Conservation (phyloP, 2,797 vertebrate species). For the Rallus crepitans region DNA sequence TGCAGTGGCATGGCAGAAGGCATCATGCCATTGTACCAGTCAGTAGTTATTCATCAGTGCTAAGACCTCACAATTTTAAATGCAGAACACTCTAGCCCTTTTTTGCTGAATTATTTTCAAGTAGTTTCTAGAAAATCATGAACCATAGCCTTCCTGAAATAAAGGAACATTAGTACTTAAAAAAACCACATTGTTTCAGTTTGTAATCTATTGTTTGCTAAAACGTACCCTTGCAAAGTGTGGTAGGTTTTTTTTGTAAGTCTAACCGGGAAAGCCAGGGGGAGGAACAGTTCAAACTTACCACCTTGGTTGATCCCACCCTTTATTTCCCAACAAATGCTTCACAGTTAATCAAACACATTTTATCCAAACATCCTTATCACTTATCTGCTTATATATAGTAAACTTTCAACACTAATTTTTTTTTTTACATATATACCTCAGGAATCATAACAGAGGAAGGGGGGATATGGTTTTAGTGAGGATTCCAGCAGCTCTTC, state of each 20-base stretch:
- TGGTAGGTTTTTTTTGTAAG: not conserved
- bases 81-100: not conserved
- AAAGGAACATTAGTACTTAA: not conserved
- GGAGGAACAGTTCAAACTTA: not conserved
- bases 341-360: not conserved
- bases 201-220: slow-evolving; percentile 4
- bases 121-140: not conserved
- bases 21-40: not conserved
- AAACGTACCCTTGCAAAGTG: not conserved
- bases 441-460: not conserved
- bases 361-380: not conserved
- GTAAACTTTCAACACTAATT: not conserved
- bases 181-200: slow-evolving; percentile 22
- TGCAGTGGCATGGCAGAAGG: not conserved
- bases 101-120: not conserved
- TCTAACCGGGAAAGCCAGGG: not conserved
- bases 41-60: not conserved
- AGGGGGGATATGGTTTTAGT: not conserved
- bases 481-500: not conserved
- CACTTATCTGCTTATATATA: not conserved
- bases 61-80: not conserved
- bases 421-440: not conserved
- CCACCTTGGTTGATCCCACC: not conserved
- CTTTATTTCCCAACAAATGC: not conserved
- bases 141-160: slow-evolving; percentile 42